phyloP scores from a whole-genome alignment of 2,888 invertebrate genomes.

The Apodemia duryi region DNA sequence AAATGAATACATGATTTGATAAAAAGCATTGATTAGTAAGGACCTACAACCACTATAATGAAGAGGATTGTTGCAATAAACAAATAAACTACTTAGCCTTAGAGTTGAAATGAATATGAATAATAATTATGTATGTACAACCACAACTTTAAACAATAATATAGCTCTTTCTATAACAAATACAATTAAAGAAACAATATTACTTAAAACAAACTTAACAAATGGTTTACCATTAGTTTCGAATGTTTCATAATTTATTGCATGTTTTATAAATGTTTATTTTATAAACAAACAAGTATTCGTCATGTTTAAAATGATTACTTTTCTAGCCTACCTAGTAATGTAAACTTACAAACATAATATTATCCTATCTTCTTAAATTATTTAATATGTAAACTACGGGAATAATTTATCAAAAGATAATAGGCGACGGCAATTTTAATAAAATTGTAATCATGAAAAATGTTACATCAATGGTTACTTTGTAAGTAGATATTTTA shows the following conservation, averaged over 20 bases:
- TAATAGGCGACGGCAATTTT: not conserved
- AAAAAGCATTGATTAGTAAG: not conserved
- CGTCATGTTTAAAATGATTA: not conserved
- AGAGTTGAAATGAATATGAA: not conserved
- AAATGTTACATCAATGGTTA: conserved; percentile 15
- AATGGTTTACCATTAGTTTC: not conserved
- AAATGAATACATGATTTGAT: too few species aligned
- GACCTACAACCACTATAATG: not conserved
- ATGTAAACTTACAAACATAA: not conserved
- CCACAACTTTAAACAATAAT: not conserved
- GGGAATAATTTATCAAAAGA: not conserved
- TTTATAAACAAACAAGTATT: not conserved
- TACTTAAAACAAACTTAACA: not conserved
- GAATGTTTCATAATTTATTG: not conserved
- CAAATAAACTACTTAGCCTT: not conserved
- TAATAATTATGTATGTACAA: not conserved
- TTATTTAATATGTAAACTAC: not conserved
- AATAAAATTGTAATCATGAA: not conserved
- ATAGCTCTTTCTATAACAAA: not conserved
- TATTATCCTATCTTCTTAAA: not conserved
- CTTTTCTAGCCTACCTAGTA: not conserved
- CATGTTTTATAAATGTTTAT: not conserved
- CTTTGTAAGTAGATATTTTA: conserved; percentile 7
- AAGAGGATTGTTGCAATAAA: not conserved
- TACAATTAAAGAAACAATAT: not conserved